Evolutionary conservation across 1,140 invertebrate species (phyloP).

Genomic region (Portunus trituberculatus): DNA sequence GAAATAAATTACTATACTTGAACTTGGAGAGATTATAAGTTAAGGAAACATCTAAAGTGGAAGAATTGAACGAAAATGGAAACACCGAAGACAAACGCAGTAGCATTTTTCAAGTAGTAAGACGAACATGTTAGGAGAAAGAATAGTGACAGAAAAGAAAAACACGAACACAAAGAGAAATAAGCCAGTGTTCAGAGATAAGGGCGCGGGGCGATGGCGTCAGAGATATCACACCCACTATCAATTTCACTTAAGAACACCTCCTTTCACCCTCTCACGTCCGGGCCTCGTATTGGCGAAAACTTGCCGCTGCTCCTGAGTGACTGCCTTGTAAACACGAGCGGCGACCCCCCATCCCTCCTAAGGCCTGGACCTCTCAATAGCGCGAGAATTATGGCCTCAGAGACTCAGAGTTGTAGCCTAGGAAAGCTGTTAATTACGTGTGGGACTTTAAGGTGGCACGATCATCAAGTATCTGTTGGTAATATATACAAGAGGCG

Average conservation of each 20-base stretch:
- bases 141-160: no score
- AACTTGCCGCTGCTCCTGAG: not conserved
- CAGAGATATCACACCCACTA: not conserved
- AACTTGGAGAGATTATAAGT: no score
- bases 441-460: not conserved
- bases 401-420: not conserved
- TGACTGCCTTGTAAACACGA: conserved; percentile 1
- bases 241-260: not conserved
- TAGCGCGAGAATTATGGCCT: not conserved
- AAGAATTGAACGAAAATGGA: no score
- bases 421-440: not conserved
- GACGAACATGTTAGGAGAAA: no score
- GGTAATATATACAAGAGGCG: not conserved
- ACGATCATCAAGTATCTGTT: not conserved
- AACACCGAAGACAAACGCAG: no score
- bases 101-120: no score
- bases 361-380: not conserved
- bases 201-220: not conserved
- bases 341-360: not conserved
- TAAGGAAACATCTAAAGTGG: no score
- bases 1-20: no score
- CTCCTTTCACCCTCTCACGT: not conserved
- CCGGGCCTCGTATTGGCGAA: conserved; percentile 7
- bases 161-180: not conserved
- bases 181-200: not conserved